These are phyloP conservation scores for Petrocephalus zakoni DNA, from an alignment of 2,113 vertebrate species.

Conservation along the genomic window DNA sequence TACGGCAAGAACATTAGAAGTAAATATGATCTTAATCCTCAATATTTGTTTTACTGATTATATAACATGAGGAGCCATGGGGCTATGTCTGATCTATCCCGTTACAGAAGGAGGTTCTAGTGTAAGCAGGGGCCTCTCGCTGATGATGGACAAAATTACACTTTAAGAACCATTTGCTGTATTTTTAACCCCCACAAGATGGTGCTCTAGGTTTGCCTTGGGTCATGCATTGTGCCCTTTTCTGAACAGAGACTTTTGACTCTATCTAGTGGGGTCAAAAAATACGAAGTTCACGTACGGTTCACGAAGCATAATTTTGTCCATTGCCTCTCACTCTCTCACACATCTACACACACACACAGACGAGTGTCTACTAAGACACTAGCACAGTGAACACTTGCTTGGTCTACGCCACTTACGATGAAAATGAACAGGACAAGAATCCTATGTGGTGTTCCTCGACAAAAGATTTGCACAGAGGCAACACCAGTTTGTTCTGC, in stretches of 20 bases:
- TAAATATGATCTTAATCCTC: background rate
- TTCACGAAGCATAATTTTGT: background rate
- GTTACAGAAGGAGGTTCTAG: constrained; percentile 14
- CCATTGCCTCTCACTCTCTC: background rate
- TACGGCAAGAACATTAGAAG: background rate
- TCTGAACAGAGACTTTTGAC: background rate
- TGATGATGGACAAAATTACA: background rate
- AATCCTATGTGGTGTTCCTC: constrained; percentile 69
- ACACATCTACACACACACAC: constrained; percentile 15
- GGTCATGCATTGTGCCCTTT: background rate
- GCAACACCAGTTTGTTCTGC: constrained; percentile 77
- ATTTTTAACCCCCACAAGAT: background rate
- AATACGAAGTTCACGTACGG: background rate
- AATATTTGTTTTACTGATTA: background rate
- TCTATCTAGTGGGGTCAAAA: background rate
- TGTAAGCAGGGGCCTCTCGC: background rate
- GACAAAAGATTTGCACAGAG: constrained; percentile 72
- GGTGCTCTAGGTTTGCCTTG: background rate
- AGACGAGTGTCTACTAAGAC: constrained; percentile 21
- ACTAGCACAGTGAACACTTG: constrained; percentile 31
- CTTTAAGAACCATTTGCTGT: background rate
- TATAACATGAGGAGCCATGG: background rate
- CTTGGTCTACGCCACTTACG: constrained; percentile 66
- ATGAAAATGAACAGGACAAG: constrained; percentile 43
- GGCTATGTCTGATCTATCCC: constrained; percentile 2